These are phyloP conservation scores for Tenthredo mesomela DNA, from an alignment of 2,888 invertebrate species.

Conservation along the genomic window DNA sequence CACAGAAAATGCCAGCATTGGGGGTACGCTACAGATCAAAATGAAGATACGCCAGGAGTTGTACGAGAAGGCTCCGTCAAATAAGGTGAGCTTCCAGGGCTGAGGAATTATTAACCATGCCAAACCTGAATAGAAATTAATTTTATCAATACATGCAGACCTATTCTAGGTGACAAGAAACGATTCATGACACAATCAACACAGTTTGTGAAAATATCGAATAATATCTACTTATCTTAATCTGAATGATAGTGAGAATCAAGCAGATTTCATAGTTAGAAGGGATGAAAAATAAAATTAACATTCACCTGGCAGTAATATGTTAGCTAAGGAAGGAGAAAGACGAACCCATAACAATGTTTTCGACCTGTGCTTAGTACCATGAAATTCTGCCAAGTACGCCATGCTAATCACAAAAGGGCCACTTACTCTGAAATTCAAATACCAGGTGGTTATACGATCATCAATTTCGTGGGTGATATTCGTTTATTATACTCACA, in stretches of 20 bases:
- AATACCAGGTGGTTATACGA: not conserved
- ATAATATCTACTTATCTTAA: not conserved
- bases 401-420: conserved; percentile 87
- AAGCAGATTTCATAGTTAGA: not conserved
- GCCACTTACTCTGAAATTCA: conserved; percentile 81
- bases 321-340: conserved; percentile 83
- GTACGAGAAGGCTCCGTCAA: conserved; percentile 61
- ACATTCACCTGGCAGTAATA: conserved; percentile 76
- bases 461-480: not conserved
- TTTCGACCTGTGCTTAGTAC: conserved; percentile 82
- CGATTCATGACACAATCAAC: not conserved
- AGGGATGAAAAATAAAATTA: conserved; percentile 9
- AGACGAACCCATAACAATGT: conserved; percentile 84
- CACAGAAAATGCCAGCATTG: conserved; percentile 70
- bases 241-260: not conserved
- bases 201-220: not conserved
- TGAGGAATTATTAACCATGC: conserved; percentile 55
- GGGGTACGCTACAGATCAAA: conserved; percentile 72
- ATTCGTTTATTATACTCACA: conserved; percentile 80
- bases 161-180: conserved; percentile 16
- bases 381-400: conserved; percentile 86
- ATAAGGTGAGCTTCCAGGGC: conserved; percentile 51
- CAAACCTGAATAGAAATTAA: conserved; percentile 64
- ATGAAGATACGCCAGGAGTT: conserved; percentile 76
- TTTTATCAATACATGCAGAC: not conserved